Conservation (phyloP, 1,140 invertebrate species). For the Rhopalosiphum maidis region DNA sequence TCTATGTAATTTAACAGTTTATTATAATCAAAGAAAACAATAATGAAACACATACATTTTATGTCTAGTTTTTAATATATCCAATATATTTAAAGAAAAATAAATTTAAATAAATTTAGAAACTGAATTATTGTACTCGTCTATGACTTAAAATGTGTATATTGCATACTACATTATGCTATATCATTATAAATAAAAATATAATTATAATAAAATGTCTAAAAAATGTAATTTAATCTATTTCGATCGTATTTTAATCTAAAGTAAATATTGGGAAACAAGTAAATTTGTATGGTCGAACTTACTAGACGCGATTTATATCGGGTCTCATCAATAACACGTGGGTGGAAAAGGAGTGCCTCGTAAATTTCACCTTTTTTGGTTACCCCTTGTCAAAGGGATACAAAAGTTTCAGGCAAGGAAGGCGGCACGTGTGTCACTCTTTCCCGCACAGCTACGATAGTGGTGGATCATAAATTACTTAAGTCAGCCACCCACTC, state of each 20-base stretch:
- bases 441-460: background rate
- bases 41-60: background rate
- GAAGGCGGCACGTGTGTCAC: slow-evolving; percentile 38
- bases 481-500: slow-evolving; percentile 22
- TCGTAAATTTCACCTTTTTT: slow-evolving; percentile 48
- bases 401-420: slow-evolving; percentile 40
- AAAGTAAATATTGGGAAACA: background rate
- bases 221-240: background rate
- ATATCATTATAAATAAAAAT: no score
- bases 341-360: slow-evolving; percentile 17
- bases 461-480: slow-evolving; percentile 41
- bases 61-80: background rate
- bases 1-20: background rate
- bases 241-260: background rate
- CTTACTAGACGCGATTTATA: background rate
- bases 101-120: background rate
- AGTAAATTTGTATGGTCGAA: background rate
- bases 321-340: slow-evolving; percentile 27
- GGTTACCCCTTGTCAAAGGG: slow-evolving; percentile 45
- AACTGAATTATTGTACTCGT: no score
- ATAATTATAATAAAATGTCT: no score
- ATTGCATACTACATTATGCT: no score
- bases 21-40: background rate
- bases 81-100: background rate
- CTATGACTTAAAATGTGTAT: no score